Evolutionary conservation across 64 coral and sea anemone genomes (phyloP).

Genomic region (Hydrozoanthus tunicans): DNA sequence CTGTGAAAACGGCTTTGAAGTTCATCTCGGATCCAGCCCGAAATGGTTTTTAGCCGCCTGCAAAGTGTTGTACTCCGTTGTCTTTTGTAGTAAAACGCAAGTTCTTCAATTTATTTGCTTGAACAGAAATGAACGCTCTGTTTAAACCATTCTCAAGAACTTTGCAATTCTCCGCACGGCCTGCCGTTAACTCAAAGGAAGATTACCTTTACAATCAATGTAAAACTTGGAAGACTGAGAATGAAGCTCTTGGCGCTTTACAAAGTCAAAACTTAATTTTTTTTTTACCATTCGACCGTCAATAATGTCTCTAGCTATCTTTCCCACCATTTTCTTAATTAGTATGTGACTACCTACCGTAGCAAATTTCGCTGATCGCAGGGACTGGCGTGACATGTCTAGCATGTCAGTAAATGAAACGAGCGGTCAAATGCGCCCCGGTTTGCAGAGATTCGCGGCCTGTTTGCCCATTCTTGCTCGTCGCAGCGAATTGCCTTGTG

Average conservation of each 20-base stretch:
- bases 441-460: too few relatives aligned
- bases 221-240: neutral
- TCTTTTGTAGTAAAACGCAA: neutral
- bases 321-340: too few relatives aligned
- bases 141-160: too few relatives aligned
- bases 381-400: too few relatives aligned
- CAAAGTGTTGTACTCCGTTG: neutral
- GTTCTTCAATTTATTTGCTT: neutral
- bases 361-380: too few relatives aligned
- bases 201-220: conserved; percentile 18
- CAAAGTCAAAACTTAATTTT: neutral
- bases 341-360: too few relatives aligned
- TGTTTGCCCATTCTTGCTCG: too few relatives aligned
- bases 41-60: too few relatives aligned
- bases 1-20: neutral
- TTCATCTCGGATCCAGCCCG: neutral
- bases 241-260: neutral
- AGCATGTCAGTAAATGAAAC: too few relatives aligned
- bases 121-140: neutral
- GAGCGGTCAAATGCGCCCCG: too few relatives aligned
- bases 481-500: too few relatives aligned
- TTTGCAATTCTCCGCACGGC: neutral
- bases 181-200: conserved; percentile 7
- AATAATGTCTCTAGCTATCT: too few relatives aligned
- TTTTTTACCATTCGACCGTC: neutral